Percentiles rank a stretch among this genome's conserved stretches.
These are phyloP conservation scores for Acipenser oxyrinchus DNA, from an alignment of 2,797 vertebrate species.

Conservation along the genomic window DNA sequence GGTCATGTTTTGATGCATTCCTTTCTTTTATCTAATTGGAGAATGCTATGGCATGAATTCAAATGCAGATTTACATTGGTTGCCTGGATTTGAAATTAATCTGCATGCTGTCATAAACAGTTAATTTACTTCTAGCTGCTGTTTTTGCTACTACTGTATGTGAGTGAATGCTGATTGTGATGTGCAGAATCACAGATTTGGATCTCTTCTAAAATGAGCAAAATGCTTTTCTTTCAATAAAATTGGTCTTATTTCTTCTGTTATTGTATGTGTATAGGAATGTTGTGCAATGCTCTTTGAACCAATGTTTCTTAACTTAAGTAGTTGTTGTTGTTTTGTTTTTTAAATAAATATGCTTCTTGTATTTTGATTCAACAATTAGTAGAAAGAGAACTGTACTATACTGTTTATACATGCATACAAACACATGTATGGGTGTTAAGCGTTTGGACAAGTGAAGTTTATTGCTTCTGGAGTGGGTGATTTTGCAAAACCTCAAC, in stretches of 20 bases:
- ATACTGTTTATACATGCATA: no score
- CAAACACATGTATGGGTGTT: no score
- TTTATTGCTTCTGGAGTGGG: no score
- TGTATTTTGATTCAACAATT: conserved; percentile 40
- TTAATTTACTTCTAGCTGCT: conserved; percentile 57
- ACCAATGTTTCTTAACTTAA: conserved; percentile 55
- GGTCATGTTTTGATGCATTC: conserved; percentile 53
- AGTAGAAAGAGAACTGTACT: no score
- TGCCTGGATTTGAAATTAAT: conserved; percentile 59
- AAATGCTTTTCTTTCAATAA: conserved; percentile 62
- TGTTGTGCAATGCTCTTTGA: conserved; percentile 63
- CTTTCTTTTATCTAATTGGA: conserved; percentile 48
- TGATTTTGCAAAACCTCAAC: no score
- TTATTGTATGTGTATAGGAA: conserved; percentile 38
- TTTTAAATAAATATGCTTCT: conserved; percentile 67
- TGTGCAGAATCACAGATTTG: conserved; percentile 42
- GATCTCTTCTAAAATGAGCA: conserved; percentile 55
- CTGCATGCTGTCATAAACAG: conserved; percentile 69
- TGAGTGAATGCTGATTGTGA: conserved; percentile 53
- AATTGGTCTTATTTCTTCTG: conserved; percentile 45
- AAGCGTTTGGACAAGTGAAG: no score
- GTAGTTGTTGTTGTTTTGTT: conserved; percentile 54
- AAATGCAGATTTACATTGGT: conserved; percentile 60
- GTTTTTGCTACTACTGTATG: conserved; percentile 57
- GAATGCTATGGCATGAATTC: conserved; percentile 64